These are phyloP conservation scores for Galaxias olidus DNA, from an alignment of 2,797 vertebrate genomes.

Conservation along the genomic window DNA sequence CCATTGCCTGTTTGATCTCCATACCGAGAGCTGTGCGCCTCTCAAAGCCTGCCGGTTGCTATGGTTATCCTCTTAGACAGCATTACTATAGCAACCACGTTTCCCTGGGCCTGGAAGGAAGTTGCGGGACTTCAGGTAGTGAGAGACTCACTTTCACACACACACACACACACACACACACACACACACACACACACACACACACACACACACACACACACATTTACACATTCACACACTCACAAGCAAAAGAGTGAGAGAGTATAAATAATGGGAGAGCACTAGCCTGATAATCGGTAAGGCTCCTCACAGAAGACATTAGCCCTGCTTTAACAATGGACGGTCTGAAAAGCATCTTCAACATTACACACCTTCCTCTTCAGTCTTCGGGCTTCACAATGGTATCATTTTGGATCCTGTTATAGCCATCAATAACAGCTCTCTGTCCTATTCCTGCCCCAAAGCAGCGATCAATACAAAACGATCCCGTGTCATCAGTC, in stretches of 20 bases:
- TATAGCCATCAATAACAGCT: not conserved
- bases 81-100: conserved; percentile 81
- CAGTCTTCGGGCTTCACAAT: too few species aligned
- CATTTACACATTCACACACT: conserved; percentile 8
- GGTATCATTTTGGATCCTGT: not conserved
- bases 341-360: too few species aligned
- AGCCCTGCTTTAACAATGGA: too few species aligned
- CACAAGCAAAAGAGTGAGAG: too few species aligned
- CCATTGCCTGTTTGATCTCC: conserved; percentile 53
- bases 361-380: too few species aligned
- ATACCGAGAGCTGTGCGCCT: conserved; percentile 43
- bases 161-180: conserved; percentile 4
- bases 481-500: not conserved
- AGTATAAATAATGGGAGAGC: too few species aligned
- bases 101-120: conserved; percentile 68
- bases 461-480: conserved; percentile 10
- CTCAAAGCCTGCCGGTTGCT: conserved; percentile 69
- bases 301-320: not conserved
- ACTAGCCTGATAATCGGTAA: too few species aligned
- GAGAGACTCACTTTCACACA: not conserved
- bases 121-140: conserved; percentile 55
- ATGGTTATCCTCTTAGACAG: conserved; percentile 73
- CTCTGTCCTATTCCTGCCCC: conserved; percentile 2
- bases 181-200: conserved; percentile 12
- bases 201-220: conserved; percentile 13